These are phyloP conservation scores for Drosophila sechellia DNA, from an alignment of 1,140 invertebrate genomes.

Conservation along the genomic window DNA sequence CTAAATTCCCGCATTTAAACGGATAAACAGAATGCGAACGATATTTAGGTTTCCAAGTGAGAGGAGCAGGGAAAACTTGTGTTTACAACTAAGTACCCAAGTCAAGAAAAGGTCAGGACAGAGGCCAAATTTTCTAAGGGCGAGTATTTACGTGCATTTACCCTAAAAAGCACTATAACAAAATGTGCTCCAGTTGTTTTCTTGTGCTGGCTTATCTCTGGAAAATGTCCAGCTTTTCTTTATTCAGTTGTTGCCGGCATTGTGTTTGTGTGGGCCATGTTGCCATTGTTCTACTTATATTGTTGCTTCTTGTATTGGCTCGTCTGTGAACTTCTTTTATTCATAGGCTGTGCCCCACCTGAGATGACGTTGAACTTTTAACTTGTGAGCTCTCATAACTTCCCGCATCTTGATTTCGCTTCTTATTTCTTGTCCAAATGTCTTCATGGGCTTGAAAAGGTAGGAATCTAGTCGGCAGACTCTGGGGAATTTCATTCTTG, in stretches of 20 bases:
- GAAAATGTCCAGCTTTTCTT: conserved; percentile 29
- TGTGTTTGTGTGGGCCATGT: background rate
- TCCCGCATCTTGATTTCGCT: background rate
- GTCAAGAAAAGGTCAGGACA: background rate
- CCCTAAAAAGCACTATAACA: conserved; percentile 11
- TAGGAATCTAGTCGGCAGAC: conserved; percentile 2
- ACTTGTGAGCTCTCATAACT: conserved; percentile 4
- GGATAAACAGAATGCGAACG: background rate
- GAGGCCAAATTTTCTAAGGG: background rate
- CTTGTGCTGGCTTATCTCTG: conserved; percentile 8
- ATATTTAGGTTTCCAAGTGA: background rate
- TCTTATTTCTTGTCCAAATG: background rate
- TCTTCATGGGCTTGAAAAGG: conserved; percentile 1
- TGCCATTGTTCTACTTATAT: conserved; percentile 36
- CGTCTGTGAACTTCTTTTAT: conserved; percentile 33
- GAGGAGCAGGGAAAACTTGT: background rate
- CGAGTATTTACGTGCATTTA: conserved; percentile 23
- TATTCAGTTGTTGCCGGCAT: conserved; percentile 2
- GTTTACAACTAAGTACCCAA: background rate
- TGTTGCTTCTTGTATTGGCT: conserved; percentile 35
- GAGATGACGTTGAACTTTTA: conserved; percentile 58
- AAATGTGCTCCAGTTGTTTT: conserved; percentile 23
- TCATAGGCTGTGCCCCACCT: conserved; percentile 36
- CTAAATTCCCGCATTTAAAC: background rate
- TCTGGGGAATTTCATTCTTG: conserved; percentile 4